phyloP scores from a whole-genome alignment of 2,888 invertebrate genomes.

The Odontocerum albicorne region DNA sequence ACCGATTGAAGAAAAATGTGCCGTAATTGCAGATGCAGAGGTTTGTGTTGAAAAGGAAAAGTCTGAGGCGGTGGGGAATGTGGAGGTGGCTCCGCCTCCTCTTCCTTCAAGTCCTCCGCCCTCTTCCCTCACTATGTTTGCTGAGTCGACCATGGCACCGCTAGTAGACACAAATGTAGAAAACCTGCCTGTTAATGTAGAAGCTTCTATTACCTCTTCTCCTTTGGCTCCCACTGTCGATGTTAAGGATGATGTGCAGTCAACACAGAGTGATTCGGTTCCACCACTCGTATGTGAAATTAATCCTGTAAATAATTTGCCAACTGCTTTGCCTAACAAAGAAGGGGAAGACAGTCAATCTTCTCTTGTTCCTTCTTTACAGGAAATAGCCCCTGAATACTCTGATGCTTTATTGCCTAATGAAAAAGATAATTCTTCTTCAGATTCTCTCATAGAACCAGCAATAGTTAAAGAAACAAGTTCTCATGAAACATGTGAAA shows the following conservation, averaged over 20 bases:
- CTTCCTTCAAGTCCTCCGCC: conserved; percentile 75
- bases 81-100: conserved; percentile 69
- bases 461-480: conserved; percentile 3
- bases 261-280: conserved; percentile 9
- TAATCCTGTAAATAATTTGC: conserved; percentile 20
- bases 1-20: conserved; percentile 34
- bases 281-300: conserved; percentile 26
- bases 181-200: conserved; percentile 26
- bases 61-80: conserved; percentile 58
- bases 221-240: conserved; percentile 19
- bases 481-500: conserved; percentile 12
- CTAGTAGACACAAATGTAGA: conserved; percentile 28
- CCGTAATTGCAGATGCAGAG: conserved; percentile 54
- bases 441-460: conserved; percentile 3
- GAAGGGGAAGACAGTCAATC: conserved; percentile 15
- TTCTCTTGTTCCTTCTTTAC: conserved; percentile 13
- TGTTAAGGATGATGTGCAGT: conserved; percentile 13
- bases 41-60: conserved; percentile 50
- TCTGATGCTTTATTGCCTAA: conserved; percentile 6
- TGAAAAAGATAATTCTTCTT: conserved; percentile 23
- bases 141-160: conserved; percentile 67
- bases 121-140: conserved; percentile 74
- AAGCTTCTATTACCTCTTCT: conserved; percentile 28
- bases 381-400: conserved; percentile 4
- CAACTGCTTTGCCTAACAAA: conserved; percentile 22